Base-by-base conservation (phyloP, 64 coral and sea anemone genomes). In the Orbicella faveolata region DNA sequence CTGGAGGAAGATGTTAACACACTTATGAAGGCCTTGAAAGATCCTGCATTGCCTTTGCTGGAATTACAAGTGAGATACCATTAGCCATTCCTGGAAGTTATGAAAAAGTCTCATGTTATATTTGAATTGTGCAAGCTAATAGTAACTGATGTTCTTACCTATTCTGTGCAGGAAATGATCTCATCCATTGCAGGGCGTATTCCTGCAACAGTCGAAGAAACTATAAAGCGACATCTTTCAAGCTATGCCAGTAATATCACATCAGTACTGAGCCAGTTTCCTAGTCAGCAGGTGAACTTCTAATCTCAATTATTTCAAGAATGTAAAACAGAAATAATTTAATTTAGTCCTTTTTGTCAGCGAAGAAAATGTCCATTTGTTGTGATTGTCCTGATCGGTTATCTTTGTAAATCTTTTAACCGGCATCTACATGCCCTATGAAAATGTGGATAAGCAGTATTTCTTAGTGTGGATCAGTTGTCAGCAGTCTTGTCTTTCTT, bases 221-320 rank as follows among this genome's bases (percentile, higher is more conserved):
- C 83, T 21, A 95, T 98, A 16, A 94, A 93, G 55, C 89, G 83
- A 34, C 90, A 95, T 57, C 88, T 98, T 0, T 88, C 96, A 37
- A 98, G 85, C 48, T 98, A 98, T 53, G 96, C 96, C 34, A 98
- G 96, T 62, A 98, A 98, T 36, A 90, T 98, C 15, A 98, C 96
- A 0, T 98, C 96, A 15, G 90, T 98, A 2, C 83, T 98, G 33
- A 95, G 93, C 21, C 96, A 95, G 74, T 98, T 98, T 90, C 96
- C 96, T 14, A 98, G 96, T 67, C 96, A 98, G 87, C 96, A 98
- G 88, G 96, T 98, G 25, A 83, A 61, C 33, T 41, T 44, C 18
- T 13, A 10, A n/a, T 6, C 5, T 48, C 3, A 48, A 2, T 48
- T 48, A 48, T 48, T 48, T 48, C 5, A 3, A 4, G 44, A 48